Base-by-base conservation (phyloP, 30 jellyfish, hydroid and myxozoan species). In the Mastigias papua region DNA sequence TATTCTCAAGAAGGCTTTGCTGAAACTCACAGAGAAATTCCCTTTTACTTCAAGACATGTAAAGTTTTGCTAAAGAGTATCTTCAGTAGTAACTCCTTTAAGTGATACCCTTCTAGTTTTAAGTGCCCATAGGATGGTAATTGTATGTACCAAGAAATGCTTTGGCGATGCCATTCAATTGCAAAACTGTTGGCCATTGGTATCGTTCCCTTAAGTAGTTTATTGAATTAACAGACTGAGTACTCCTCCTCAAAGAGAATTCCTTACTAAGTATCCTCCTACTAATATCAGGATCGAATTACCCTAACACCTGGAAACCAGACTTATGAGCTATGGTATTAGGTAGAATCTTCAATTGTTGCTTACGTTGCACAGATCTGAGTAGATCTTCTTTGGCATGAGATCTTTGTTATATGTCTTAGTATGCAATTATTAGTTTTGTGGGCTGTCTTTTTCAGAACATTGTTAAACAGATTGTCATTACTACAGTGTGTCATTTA, bases 1-100 rank as follows among this genome's bases (percentile, higher is more conserved):
- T 72, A 72, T 33, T 15, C 20, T 72, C 48, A 69, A 48, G 17
- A 72, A 35, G 83, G 83, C 83, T 61, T 72, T 17, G 13, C 20
- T 63, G 74, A 1, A 54, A 54, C 67, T 54, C 67, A 6, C 67
- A 16, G 9, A 42, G 13, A 42, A 42, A 4, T 42, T 15, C 54
- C 54, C 13, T 42, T 42, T 42, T 42, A 42, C 54, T 42, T 8
- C 7, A 42, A 15, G 13, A 42, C 13, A 42, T 42, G 54, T 42
- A 15, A 42, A 42, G 54, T 42, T 8, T 15, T 42, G 7, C 54
- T 42, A 4, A 42, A 4, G 54, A 42, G 54, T 42, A 15, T 15
- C 7, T 42, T 42, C 7, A 4, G 54, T 4, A 42, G 13, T 15
- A 4, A n/a, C 13, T 42, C 13, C 13, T 8, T 15, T 42, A 42